Base-by-base conservation (phyloP, 2,113 vertebrate genomes). In the Lampris megalopsis region DNA sequence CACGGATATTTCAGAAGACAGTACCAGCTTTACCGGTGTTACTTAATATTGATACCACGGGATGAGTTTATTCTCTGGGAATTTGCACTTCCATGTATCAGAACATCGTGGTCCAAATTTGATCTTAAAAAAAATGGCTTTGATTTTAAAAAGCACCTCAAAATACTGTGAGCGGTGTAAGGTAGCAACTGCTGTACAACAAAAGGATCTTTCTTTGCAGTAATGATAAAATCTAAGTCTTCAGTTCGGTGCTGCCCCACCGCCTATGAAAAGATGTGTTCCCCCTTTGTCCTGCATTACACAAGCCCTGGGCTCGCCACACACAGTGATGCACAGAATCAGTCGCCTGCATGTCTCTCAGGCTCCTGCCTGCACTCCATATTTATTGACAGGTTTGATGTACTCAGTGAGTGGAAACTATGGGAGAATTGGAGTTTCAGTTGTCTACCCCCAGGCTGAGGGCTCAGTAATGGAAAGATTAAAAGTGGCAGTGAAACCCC, bases 351-450 rank as follows among this genome's bases (percentile, higher is more conserved):
- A 24, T 24, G 24, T 24, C 24, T 24, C 24, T 24, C 24, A 24
- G 24, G 24, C 24, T 24, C 24, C 24, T 68, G 73, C 81, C 87
- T 90, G 45, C 86, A 85, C 90, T 95, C 92, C 92, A 96, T 95
- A 90, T 87, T 71, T 95, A 96, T 94, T 93, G 96, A 94, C 95
- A 93, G 93, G 90, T 91, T 93, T 94, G 93, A 94, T 94, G 92
- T 85, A 91, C 73, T 86, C 87, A 86, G 80, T 78, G 54, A 94
- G 92, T 94, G 91, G 85, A 94, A 94, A 90, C 80, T 90, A 90
- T 94, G 87, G 89, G 91, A 62, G 92, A 93, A 84, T 76, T 94
- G 76, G 92, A 93, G 77, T 73, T 93, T 85, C 73, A 82, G 79
- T 74, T 90, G 88, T 89, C 79, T 83, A 86, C 82, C 94, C 95